Evolutionary conservation across 2,113 vertebrate genomes (phyloP).

Genomic region (Varanus salvator): DNA sequence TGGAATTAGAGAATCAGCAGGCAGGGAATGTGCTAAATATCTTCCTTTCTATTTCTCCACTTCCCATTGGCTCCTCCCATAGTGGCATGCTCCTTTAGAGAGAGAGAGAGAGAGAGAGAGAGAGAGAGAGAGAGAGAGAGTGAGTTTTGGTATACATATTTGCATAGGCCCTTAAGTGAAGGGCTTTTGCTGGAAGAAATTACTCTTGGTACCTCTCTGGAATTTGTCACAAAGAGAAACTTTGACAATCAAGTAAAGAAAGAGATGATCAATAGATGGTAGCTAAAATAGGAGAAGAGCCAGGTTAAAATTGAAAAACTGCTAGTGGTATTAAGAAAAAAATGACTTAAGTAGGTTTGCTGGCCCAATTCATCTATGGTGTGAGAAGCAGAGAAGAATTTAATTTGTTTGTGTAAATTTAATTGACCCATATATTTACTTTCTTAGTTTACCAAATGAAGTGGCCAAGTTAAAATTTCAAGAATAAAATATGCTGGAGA

Average conservation of each 20-base stretch:
- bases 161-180: background rate
- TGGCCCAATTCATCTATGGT: background rate
- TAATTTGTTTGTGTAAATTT: slow-evolving; percentile 35
- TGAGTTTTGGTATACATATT: background rate
- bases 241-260: background rate
- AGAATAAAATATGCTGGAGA: background rate
- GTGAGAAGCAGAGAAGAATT: background rate
- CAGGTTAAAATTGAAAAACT: background rate
- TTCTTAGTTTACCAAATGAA: background rate
- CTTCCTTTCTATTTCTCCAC: background rate
- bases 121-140: no score
- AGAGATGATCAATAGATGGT: background rate
- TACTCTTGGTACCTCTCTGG: background rate
- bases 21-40: background rate
- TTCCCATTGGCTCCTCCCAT: background rate
- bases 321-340: background rate
- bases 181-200: background rate
- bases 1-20: background rate
- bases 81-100: background rate
- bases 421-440: background rate
- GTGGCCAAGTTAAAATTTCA: background rate
- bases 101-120: no score
- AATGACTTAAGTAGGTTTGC: slow-evolving; percentile 5
- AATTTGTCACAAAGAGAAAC: background rate
- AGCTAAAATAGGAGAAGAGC: slow-evolving; percentile 23